Percentiles rank a stretch among this genome's conserved stretches.
Conservation (phyloP, 2,113 vertebrate genomes). For the Amia ocellicauda region DNA sequence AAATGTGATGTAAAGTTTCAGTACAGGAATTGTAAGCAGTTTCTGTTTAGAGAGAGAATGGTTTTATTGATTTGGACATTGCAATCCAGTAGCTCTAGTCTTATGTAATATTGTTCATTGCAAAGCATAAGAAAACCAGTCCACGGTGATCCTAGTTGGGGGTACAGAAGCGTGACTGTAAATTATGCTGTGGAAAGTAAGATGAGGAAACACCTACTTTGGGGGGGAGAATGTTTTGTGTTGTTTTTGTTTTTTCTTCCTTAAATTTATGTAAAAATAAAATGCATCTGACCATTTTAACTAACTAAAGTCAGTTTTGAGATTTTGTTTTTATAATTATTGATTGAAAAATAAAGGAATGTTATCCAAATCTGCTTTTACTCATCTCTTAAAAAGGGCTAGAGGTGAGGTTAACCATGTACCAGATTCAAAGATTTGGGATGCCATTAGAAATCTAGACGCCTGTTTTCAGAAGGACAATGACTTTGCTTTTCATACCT, state of each 20-base stretch:
- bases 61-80: slow-evolving; percentile 71
- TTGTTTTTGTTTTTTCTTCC: slow-evolving; percentile 32
- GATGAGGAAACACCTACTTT: slow-evolving; percentile 52
- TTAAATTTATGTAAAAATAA: slow-evolving; percentile 50
- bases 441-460: too few species aligned
- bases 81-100: slow-evolving; percentile 34
- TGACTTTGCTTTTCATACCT: too few species aligned
- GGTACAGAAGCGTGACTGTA: slow-evolving; percentile 50
- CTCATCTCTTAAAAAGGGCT: too few species aligned
- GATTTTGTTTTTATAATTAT: too few species aligned
- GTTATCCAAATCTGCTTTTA: background rate
- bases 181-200: slow-evolving; percentile 71
- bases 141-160: slow-evolving; percentile 27
- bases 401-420: too few species aligned
- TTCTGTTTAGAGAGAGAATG: slow-evolving; percentile 64
- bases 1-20: slow-evolving; percentile 60
- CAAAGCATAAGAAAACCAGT: slow-evolving; percentile 14
- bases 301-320: slow-evolving; percentile 64
- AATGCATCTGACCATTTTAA: slow-evolving; percentile 56
- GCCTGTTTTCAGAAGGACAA: too few species aligned
- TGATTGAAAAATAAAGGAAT: slow-evolving; percentile 21
- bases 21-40: slow-evolving; percentile 66
- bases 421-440: too few species aligned
- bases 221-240: slow-evolving; percentile 42
- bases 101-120: slow-evolving; percentile 30